A percentile compares a stretch with the other conserved stretches of the same genome.
These are phyloP conservation scores for Glyptemys insculpta DNA, from an alignment of 2,797 vertebrate species.

Conservation along the genomic window DNA sequence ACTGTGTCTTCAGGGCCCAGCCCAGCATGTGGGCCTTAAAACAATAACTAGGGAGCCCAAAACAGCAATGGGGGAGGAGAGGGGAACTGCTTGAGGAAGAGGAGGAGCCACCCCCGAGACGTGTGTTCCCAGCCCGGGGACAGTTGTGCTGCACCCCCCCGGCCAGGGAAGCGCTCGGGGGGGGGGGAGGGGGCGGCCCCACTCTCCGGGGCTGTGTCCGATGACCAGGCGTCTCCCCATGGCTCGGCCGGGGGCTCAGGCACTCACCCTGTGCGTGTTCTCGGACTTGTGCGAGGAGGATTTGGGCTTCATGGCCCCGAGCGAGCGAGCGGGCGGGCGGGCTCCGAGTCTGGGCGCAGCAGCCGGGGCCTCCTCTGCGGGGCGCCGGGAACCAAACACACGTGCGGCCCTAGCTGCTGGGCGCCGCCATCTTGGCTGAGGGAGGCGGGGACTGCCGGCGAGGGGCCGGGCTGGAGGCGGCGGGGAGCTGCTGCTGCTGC, in stretches of 20 bases:
- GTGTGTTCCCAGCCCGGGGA: background rate
- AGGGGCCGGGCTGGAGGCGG: fast-evolving
- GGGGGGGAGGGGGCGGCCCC: too few relatives aligned
- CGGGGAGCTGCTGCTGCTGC: fast-evolving
- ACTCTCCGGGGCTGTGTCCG: background rate
- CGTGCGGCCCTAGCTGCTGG: slow-evolving; percentile 56
- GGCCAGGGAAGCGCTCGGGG: background rate
- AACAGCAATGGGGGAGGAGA: fast-evolving
- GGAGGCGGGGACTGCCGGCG: background rate
- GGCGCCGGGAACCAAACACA: slow-evolving; percentile 68
- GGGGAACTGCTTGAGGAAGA: background rate
- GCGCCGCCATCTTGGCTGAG: slow-evolving; percentile 84
- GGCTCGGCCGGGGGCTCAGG: background rate
- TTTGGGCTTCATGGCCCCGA: slow-evolving; percentile 90
- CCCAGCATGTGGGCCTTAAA: too few relatives aligned
- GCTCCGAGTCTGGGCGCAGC: background rate
- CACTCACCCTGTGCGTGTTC: slow-evolving; percentile 93
- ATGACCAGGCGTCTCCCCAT: too few relatives aligned
- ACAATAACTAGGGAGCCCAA: background rate
- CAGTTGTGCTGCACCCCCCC: background rate
- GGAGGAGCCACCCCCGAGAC: background rate
- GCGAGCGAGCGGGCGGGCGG: slow-evolving; percentile 55
- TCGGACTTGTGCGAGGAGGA: slow-evolving; percentile 91
- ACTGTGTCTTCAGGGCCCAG: too few relatives aligned
- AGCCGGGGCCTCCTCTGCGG: background rate